Percentiles rank a stretch among this genome's conserved stretches.
Evolutionary conservation across 2,113 vertebrate genomes (phyloP).

Genomic region (Genyomyrus donnyi): DNA sequence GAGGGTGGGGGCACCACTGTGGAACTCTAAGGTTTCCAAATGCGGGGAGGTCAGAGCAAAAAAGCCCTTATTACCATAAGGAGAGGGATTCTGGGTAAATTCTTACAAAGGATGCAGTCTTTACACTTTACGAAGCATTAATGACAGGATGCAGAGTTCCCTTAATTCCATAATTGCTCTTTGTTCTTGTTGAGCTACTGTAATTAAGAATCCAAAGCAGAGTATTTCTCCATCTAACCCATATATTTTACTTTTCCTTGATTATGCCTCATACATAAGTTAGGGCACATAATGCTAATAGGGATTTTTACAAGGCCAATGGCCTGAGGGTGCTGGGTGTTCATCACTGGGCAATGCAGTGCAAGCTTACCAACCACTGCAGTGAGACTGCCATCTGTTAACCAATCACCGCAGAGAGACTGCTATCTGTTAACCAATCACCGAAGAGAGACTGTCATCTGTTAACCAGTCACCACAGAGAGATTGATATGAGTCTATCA

Average conservation of each 20-base stretch:
- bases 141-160: neutral
- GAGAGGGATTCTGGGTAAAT: neutral
- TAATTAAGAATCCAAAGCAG: neutral
- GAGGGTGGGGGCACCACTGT: neutral
- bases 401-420: no score
- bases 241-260: neutral
- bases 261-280: neutral
- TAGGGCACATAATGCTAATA: neutral
- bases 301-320: neutral
- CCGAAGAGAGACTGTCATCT: no score
- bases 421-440: no score
- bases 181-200: neutral
- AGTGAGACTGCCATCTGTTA: neutral
- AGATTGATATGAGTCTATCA: neutral
- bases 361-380: neutral
- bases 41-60: neutral
- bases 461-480: neutral
- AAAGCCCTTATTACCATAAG: neutral
- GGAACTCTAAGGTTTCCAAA: neutral
- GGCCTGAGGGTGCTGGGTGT: neutral
- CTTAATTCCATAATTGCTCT: neutral
- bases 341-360: neutral
- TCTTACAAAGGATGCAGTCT: constrained; percentile 2
- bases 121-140: neutral
- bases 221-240: neutral